Base-by-base conservation (phyloP, 2,888 invertebrate species). In the Mimas tiliae region DNA sequence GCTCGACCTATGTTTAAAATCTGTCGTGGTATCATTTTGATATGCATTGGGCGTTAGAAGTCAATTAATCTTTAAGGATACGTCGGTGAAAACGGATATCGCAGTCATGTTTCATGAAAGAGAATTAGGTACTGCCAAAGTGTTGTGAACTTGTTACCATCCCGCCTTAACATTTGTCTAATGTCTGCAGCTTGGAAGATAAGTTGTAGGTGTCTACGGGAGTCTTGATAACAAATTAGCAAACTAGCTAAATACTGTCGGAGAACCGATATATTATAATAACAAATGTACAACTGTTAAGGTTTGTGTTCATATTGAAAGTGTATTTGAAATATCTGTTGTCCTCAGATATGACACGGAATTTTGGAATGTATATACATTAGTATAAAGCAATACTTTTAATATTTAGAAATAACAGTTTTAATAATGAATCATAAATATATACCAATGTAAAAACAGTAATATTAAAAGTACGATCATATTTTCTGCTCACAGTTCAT, bases 111-210 rank as follows among this genome's bases (percentile, higher is more conserved):
- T 58, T 58, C 38, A 38, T 14, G 9, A 58, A 19, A 12, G 6
- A 38, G 6, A 58, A 19, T 38, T 16, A n/a, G n/a, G n/a, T n/a
- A 38, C 38, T 42, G 16, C 38, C 12, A 38, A 38, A 58, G 16
- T 50, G 50, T 9, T 42, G 19, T 42, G 6, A 58, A 19, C 53
- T 53, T 34, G 58, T 58, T 42, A 38, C 58, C 19, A 19, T 16
- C 6, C 11, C 58, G 42, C 19, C 8, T 58, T 12, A 58, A 42
- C 58, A 79, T 80, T 75, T 70, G 74, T 74, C 73, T 78, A 75
- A 77, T 75, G 77, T 71, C 63, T 65, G 65, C 67, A 67, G 65
- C 66, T 52, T 8, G 19, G 19, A 19, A 58, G 58, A 58, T 58
- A 38, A 42, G 58, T 58, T 58, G 58, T 16, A 3, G 38, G 42